These are phyloP conservation scores for Drosophila watanabei DNA, from an alignment of 1,140 invertebrate species.

Conservation along the genomic window DNA sequence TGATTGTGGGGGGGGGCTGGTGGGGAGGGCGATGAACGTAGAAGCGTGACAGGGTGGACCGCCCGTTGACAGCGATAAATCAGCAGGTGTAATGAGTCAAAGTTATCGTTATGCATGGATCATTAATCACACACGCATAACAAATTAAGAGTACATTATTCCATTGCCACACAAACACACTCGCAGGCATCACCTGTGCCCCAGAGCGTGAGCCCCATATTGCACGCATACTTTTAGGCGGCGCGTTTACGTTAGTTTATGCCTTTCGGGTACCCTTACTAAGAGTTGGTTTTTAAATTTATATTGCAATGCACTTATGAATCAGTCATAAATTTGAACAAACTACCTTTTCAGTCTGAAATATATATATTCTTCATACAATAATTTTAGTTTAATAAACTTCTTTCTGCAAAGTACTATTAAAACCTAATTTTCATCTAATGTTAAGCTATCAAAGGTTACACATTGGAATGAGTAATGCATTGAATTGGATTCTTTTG, in stretches of 20 bases:
- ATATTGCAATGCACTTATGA: no score
- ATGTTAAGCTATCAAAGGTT: background rate
- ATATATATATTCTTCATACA: background rate
- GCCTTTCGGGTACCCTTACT: background rate
- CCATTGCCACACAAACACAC: slow-evolving; percentile 50
- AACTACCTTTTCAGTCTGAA: no score
- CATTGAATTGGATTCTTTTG: background rate
- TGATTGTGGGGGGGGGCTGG: background rate
- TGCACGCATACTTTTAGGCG: slow-evolving; percentile 46
- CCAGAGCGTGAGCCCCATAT: background rate
- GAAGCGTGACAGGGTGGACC: slow-evolving; percentile 36
- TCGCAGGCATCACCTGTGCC: background rate
- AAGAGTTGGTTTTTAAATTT: background rate
- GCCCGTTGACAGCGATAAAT: slow-evolving; percentile 76
- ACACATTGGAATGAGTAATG: no score
- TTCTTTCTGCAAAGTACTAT: no score
- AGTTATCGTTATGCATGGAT: slow-evolving; percentile 67
- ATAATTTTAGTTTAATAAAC: no score
- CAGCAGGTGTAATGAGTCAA: slow-evolving; percentile 77
- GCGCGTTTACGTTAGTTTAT: background rate
- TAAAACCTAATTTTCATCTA: background rate
- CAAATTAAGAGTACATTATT: slow-evolving; percentile 82
- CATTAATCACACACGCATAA: slow-evolving; percentile 76
- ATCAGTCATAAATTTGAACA: no score
- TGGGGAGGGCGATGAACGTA: background rate